These are phyloP conservation scores for Hypsopygia costalis DNA, from an alignment of 2,888 invertebrate genomes.

Conservation along the genomic window DNA sequence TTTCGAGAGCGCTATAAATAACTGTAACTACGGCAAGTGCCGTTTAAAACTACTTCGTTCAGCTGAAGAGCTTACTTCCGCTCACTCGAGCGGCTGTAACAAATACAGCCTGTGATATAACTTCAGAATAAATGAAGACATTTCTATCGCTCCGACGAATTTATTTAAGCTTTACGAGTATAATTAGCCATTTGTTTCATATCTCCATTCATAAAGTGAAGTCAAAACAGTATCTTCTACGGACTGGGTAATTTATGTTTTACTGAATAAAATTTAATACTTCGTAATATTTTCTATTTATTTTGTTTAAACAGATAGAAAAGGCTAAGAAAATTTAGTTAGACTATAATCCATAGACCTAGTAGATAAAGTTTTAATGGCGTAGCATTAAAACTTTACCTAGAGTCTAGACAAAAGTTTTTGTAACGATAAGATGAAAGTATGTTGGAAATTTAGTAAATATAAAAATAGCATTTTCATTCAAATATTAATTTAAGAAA, in stretches of 20 bases:
- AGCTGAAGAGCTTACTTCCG: conserved; percentile 47
- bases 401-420: no score
- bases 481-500: no score
- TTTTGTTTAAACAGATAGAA: no score
- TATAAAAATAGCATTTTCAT: no score
- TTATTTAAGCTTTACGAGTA: conserved; percentile 1
- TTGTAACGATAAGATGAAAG: no score
- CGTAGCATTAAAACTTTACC: no score
- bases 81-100: conserved; percentile 41
- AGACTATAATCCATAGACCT: no score
- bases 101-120: conserved; percentile 44
- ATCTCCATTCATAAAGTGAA: conserved; percentile 1
- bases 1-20: conserved; percentile 34
- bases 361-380: no score
- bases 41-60: conserved; percentile 38
- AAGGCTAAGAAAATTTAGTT: no score
- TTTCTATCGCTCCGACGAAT: conserved; percentile 11
- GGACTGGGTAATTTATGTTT: neutral
- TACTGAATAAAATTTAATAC: no score
- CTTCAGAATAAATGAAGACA: conserved; percentile 32
- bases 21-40: conserved; percentile 34
- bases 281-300: no score
- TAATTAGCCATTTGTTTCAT: conserved; percentile 7
- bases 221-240: neutral
- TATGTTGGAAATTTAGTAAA: no score